These are phyloP conservation scores for Amblyopsis rosae DNA, from an alignment of 2,113 vertebrate genomes.

Conservation along the genomic window DNA sequence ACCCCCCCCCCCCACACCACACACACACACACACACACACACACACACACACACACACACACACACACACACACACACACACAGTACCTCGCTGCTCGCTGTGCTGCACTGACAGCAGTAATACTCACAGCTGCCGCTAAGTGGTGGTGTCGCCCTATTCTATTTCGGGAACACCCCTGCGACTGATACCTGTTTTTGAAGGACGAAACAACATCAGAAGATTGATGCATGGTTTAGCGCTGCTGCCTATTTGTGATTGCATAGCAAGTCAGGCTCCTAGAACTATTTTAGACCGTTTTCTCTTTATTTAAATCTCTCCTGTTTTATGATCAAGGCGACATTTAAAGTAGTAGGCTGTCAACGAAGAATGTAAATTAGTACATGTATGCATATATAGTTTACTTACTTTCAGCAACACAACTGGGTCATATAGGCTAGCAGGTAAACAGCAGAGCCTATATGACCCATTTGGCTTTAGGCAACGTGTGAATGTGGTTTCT, in stretches of 20 bases:
- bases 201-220: constrained; percentile 7
- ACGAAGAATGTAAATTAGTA: constrained; percentile 33
- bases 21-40: too few species aligned
- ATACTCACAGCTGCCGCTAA: constrained; percentile 47
- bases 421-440: too few species aligned
- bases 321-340: too few species aligned
- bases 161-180: constrained; percentile 18
- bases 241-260: constrained; percentile 77
- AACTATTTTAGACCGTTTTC: constrained; percentile 75
- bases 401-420: too few species aligned
- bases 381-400: too few species aligned
- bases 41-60: too few species aligned
- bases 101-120: background rate
- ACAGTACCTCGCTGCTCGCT: background rate
- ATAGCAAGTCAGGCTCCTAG: constrained; percentile 69
- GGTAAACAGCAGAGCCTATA: too few species aligned
- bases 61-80: background rate
- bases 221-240: constrained; percentile 75
- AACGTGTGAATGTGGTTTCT: too few species aligned
- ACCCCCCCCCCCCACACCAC: too few species aligned
- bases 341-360: too few species aligned
- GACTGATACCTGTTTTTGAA: too few species aligned
- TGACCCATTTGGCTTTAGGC: too few species aligned
- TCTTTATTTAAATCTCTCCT: constrained; percentile 66
- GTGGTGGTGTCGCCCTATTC: constrained; percentile 66